Evolutionary conservation across 2,797 vertebrate species (phyloP).

Genomic region (Bryconaethiops microstoma): DNA sequence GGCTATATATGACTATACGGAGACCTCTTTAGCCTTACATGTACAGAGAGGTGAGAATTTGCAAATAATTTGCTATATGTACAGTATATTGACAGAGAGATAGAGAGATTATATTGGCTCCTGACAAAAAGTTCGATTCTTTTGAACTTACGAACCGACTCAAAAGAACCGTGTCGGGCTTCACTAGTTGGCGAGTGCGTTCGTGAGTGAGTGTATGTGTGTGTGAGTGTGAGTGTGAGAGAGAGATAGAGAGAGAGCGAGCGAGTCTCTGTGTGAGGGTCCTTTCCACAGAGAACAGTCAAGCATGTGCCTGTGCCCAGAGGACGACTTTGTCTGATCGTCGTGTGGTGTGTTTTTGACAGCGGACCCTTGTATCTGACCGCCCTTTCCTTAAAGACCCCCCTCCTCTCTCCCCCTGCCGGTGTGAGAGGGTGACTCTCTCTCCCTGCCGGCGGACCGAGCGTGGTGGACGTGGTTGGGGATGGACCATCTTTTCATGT

Average conservation of each 20-base stretch:
- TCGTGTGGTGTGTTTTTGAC: neutral
- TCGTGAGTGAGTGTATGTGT: neutral
- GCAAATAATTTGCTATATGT: too few relatives aligned
- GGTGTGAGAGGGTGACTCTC: neutral
- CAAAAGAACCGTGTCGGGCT: neutral
- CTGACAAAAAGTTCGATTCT: neutral
- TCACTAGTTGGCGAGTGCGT: too few relatives aligned
- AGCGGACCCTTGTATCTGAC: neutral
- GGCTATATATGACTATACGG: too few relatives aligned
- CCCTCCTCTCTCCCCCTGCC: neutral
- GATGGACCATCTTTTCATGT: conserved; percentile 52
- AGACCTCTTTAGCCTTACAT: too few relatives aligned
- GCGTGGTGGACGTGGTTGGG: conserved; percentile 38
- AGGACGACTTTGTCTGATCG: neutral
- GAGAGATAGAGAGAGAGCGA: neutral
- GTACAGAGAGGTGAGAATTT: too few relatives aligned
- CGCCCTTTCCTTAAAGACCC: neutral
- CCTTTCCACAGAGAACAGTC: neutral
- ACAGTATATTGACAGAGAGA: too few relatives aligned
- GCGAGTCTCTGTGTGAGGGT: neutral
- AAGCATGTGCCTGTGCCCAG: conserved; percentile 14
- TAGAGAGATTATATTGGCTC: too few relatives aligned
- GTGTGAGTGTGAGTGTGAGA: too few relatives aligned
- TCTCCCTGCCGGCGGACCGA: conserved; percentile 5
- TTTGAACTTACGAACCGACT: neutral